These are phyloP conservation scores for Bilobella aurantiaca DNA, from an alignment of 1,140 invertebrate genomes.

Conservation along the genomic window DNA sequence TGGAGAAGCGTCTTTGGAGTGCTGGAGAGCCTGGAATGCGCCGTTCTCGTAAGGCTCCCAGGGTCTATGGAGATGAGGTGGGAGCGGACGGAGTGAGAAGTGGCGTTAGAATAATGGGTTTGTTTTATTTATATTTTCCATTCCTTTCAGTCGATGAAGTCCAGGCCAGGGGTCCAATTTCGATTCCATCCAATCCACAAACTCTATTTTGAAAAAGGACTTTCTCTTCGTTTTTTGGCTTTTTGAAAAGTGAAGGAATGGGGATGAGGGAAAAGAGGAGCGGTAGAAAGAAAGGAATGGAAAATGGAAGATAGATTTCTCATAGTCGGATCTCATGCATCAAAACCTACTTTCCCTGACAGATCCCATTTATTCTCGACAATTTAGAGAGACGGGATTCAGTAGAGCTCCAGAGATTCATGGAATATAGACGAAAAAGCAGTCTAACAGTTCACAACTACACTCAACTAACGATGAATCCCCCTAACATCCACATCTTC, in stretches of 20 bases:
- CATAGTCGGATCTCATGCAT: slow-evolving; percentile 3
- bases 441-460: too few species aligned
- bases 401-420: background rate
- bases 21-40: too few species aligned
- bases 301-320: background rate
- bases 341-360: slow-evolving; percentile 4
- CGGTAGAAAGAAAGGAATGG: too few species aligned
- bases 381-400: background rate
- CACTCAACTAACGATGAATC: too few species aligned
- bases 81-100: background rate
- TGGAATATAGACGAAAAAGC: too few species aligned
- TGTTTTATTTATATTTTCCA: slow-evolving; percentile 7
- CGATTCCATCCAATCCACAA: background rate
- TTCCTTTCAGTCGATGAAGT: slow-evolving; percentile 1
- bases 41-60: too few species aligned
- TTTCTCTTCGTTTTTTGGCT: background rate
- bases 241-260: background rate
- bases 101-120: slow-evolving; percentile 1
- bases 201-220: background rate
- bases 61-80: background rate
- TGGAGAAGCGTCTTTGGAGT: too few species aligned
- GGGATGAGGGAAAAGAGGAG: too few species aligned
- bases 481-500: too few species aligned
- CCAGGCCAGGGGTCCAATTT: slow-evolving; percentile 6
- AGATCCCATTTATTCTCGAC: slow-evolving; percentile 2